phyloP scores from a whole-genome alignment of 2,888 invertebrate genomes.

The Nemotelus nigrinus region DNA sequence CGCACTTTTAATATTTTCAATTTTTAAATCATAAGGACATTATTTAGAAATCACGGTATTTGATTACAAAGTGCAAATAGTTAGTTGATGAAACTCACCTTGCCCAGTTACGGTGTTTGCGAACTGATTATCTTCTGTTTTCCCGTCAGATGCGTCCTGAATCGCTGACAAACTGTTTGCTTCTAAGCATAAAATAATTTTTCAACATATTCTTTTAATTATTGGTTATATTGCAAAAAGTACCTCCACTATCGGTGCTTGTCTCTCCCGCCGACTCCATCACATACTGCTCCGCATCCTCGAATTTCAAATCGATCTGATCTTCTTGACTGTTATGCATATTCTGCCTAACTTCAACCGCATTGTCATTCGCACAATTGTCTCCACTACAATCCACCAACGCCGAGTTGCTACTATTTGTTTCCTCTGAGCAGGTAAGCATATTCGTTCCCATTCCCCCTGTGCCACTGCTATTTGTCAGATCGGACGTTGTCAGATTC shows the following conservation, averaged over 20 bases:
- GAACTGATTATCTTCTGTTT: constrained; percentile 59
- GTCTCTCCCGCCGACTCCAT: constrained; percentile 71
- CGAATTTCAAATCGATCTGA: constrained; percentile 74
- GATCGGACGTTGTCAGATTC: constrained; percentile 52
- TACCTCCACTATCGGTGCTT: constrained; percentile 61
- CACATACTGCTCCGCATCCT: constrained; percentile 83
- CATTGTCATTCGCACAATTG: constrained; percentile 49
- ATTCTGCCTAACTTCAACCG: constrained; percentile 56
- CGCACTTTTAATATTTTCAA: too few species aligned
- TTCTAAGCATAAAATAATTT: constrained; percentile 33
- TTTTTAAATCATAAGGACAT: too few species aligned
- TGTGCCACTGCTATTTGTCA: constrained; percentile 58
- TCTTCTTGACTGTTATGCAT: constrained; percentile 65
- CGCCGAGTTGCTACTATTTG: constrained; percentile 61
- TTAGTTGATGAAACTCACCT: constrained; percentile 1
- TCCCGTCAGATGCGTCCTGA: constrained; percentile 44
- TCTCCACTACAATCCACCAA: constrained; percentile 57
- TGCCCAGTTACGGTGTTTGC: constrained; percentile 61
- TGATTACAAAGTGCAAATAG: too few species aligned
- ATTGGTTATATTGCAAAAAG: neutral
- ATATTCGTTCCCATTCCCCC: constrained; percentile 53
- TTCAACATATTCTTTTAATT: too few species aligned
- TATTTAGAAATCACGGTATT: too few species aligned
- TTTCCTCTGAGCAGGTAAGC: constrained; percentile 54
- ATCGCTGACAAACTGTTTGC: constrained; percentile 46